Base-by-base conservation (phyloP, 2,888 invertebrate genomes). In the Slavum lentiscoides region DNA sequence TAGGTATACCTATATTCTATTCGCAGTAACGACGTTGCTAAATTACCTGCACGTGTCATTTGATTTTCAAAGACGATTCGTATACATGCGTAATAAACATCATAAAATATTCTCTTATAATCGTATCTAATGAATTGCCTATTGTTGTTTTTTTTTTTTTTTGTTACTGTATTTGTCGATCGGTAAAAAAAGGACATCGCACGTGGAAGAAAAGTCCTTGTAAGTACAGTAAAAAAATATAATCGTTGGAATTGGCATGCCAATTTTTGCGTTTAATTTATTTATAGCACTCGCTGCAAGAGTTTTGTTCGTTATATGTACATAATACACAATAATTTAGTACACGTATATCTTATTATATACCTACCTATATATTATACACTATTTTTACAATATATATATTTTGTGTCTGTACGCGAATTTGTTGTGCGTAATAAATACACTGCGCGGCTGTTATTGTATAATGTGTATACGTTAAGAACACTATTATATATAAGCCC, bases 201-300 rank as follows among this genome's bases (percentile, higher is more conserved):
- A 80, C 19, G 70, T 70, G 77, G 77, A 80, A 55, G 77, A 80
- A 80, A 80, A 80, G 77, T 80, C 77, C 77, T 80, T 80, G 77
- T 80, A 64, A 80, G 77, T 80, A 80, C 70, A 64, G 23, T n/a
- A 61, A 49, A 49, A 30, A 30, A 2, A 30, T 30, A 53, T 61
- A 30, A 17, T 68, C 49, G 13, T 61, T 76, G 58, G 37, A 62
- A 80, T 64, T 70, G 70, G 77, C 77, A 80, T 80, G 77, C 62
- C 69, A 23, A 80, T 80, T 77, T 30, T 64, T 70, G 70, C 62
- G 69, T 69, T 62, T 37, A 19, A 53, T 66, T 70, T 39, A 15
- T 70, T 58, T 21, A 30, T 30, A 67, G 77, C 77, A 80, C 77
- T 9, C 37, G 37, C 21, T 30, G 9, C 19, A 19, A 55, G 7